Percentiles rank a stretch among this genome's conserved stretches.
Conservation (phyloP, 2,888 invertebrate genomes). For the Orchesella flavescens region DNA sequence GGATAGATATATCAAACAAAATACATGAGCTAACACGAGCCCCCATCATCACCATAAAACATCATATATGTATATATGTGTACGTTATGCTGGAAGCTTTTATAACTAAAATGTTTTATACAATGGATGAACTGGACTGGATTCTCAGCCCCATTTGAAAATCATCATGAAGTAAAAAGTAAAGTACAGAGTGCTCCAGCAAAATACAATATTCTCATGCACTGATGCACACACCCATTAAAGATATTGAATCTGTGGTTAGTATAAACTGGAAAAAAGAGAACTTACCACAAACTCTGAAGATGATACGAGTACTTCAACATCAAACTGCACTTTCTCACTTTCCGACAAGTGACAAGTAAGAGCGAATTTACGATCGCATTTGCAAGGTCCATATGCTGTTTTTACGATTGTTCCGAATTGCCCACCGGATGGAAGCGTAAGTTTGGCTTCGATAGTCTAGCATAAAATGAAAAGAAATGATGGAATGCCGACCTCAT, state of each 20-base stretch:
- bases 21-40: too few relatives aligned
- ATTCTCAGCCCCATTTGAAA: not conserved
- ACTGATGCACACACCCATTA: not conserved
- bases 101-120: not conserved
- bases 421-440: conserved; percentile 59
- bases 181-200: too few relatives aligned
- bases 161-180: too few relatives aligned
- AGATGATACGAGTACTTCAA: conserved; percentile 64
- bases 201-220: too few relatives aligned
- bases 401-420: conserved; percentile 68
- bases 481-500: conserved; percentile 45
- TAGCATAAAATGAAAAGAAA: conserved; percentile 43
- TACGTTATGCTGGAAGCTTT: too few relatives aligned
- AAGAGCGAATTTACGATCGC: conserved; percentile 64
- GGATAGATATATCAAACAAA: too few relatives aligned
- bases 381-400: conserved; percentile 67
- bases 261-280: not conserved
- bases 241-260: conserved; percentile 12
- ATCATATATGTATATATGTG: too few relatives aligned
- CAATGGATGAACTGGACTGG: not conserved
- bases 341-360: conserved; percentile 62
- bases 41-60: too few relatives aligned
- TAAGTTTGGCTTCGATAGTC: conserved; percentile 65
- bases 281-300: conserved; percentile 65
- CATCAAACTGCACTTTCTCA: conserved; percentile 66